Evolutionary conservation across 2,888 invertebrate genomes (phyloP).

Genomic region (Dinocampus coccinellae): DNA sequence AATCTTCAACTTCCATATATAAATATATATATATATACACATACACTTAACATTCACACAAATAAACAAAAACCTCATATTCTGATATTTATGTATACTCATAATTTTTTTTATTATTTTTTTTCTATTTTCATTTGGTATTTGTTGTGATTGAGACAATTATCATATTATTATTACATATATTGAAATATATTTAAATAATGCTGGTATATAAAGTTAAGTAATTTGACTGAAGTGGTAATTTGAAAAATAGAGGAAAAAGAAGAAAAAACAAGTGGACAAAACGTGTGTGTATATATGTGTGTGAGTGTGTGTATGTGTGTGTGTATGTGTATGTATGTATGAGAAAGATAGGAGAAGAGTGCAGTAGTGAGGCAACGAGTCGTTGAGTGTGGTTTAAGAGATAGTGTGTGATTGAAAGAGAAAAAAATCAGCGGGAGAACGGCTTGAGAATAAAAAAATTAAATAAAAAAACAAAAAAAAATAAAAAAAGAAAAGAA

Average conservation of each 20-base stretch:
- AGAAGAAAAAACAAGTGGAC: conserved; percentile 11
- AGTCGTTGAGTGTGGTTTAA: not conserved
- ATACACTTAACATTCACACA: too few relatives aligned
- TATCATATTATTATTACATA: conserved; percentile 9
- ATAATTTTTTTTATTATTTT: conserved; percentile 12
- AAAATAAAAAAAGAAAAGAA: conserved; percentile 17
- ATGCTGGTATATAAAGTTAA: conserved; percentile 55
- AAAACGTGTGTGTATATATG: not conserved
- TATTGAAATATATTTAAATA: conserved; percentile 38
- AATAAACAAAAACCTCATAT: too few relatives aligned
- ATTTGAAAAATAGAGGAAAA: conserved; percentile 24
- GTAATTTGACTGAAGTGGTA: conserved; percentile 44
- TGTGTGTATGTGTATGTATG: not conserved
- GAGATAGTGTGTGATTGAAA: conserved; percentile 14
- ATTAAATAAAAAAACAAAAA: conserved; percentile 24
- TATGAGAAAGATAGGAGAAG: conserved; percentile 8
- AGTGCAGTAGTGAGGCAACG: not conserved
- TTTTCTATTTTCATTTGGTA: conserved; percentile 34
- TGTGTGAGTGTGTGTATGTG: not conserved
- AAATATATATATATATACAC: not conserved
- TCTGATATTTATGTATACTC: too few relatives aligned
- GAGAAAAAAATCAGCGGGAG: conserved; percentile 8
- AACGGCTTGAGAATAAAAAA: not conserved
- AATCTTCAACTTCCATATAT: too few relatives aligned
- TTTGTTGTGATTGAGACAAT: conserved; percentile 35